A percentile compares a stretch with the other conserved stretches of the same genome.
Evolutionary conservation across 2,797 vertebrate genomes (phyloP).

Genomic region (Allobates femoralis): DNA sequence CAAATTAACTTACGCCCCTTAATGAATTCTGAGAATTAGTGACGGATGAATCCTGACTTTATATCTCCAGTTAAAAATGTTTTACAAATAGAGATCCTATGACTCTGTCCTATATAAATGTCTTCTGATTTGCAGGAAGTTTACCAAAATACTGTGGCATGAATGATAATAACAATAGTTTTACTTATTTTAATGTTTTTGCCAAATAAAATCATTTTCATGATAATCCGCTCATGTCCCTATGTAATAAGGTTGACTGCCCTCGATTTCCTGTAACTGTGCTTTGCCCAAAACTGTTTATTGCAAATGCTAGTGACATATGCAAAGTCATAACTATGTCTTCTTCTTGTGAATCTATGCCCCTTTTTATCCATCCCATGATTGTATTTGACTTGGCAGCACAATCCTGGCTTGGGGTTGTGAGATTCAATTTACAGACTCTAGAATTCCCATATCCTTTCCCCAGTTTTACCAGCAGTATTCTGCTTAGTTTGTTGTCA

Average conservation of each 20-base stretch:
- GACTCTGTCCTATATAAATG: no score
- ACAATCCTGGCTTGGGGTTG: neutral
- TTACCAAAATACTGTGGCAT: neutral
- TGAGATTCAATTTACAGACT: conserved; percentile 1
- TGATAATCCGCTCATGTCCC: neutral
- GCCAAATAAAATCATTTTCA: neutral
- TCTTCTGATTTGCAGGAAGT: neutral
- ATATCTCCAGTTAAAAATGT: no score
- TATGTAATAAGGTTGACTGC: neutral
- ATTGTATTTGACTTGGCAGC: conserved; percentile 5
- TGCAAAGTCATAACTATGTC: neutral
- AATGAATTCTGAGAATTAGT: no score
- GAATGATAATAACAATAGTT: neutral
- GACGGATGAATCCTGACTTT: no score
- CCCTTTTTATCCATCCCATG: conserved; percentile 4
- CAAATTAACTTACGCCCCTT: no score
- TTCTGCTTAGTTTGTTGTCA: conserved; percentile 6
- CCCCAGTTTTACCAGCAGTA: neutral
- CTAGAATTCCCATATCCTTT: conserved; percentile 3
- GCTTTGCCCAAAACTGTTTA: no score
- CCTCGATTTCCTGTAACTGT: no score
- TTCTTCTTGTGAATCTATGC: conserved; percentile 2
- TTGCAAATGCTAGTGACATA: neutral
- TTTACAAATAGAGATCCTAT: no score
- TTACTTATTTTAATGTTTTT: neutral